phyloP scores from a whole-genome alignment of 2,797 vertebrate species.

The Anableps anableps region DNA sequence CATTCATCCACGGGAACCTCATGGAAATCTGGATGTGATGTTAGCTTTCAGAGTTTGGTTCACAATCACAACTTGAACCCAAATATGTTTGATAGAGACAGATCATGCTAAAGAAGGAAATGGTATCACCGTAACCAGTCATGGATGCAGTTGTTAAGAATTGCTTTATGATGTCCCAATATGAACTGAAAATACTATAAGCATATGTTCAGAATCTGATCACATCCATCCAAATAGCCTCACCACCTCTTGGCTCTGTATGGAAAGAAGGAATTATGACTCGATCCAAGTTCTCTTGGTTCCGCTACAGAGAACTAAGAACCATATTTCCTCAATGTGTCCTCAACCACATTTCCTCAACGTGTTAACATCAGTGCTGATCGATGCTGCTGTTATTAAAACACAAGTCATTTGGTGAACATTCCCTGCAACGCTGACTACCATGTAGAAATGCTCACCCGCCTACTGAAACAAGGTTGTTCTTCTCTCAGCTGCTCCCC shows the following conservation, averaged over 20 bases:
- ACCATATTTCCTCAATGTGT: not conserved
- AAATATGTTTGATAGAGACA: not conserved
- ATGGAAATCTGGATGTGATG: not conserved
- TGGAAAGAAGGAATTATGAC: not conserved
- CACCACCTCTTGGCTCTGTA: not conserved
- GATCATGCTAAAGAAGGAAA: not conserved
- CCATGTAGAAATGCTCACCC: not conserved
- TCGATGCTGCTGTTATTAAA: not conserved
- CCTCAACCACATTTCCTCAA: not conserved
- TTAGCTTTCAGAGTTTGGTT: not conserved
- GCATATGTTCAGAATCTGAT: not conserved
- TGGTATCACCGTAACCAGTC: not conserved
- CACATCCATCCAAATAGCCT: not conserved
- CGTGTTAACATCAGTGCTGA: not conserved
- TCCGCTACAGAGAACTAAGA: not conserved
- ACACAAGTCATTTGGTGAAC: not conserved
- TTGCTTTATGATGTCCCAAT: not conserved
- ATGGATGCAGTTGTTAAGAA: not conserved
- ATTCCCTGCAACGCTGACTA: not conserved
- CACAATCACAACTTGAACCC: not conserved
- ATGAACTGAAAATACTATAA: not conserved
- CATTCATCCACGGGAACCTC: not conserved
- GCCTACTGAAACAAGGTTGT: not conserved
- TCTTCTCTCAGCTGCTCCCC: not conserved
- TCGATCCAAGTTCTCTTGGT: not conserved